Evolutionary conservation across 2,888 invertebrate genomes (phyloP).

Genomic region (Drosophila anomelani): DNA sequence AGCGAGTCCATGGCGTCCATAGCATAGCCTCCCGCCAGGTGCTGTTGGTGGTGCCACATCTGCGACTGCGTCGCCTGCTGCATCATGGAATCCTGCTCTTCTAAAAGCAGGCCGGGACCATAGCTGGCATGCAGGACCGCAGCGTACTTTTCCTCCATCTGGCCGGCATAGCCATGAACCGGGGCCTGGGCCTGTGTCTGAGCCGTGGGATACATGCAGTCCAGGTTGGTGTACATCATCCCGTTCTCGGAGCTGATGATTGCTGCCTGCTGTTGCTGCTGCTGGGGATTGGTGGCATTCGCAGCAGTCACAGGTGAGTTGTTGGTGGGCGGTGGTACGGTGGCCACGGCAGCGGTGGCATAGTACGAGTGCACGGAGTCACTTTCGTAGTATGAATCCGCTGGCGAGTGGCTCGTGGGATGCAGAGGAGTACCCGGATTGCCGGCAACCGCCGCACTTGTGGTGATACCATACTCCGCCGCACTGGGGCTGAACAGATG

Average conservation of each 20-base stretch:
- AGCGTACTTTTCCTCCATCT: constrained; percentile 84
- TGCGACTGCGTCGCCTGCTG: constrained; percentile 75
- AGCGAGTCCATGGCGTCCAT: constrained; percentile 76
- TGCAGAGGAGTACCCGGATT: constrained; percentile 80
- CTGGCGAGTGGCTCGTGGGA: constrained; percentile 83
- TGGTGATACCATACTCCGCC: constrained; percentile 84
- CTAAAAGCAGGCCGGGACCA: constrained; percentile 78
- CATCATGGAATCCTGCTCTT: constrained; percentile 82
- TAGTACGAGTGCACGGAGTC: constrained; percentile 84
- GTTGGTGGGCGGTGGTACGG: constrained; percentile 77
- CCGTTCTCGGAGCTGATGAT: constrained; percentile 95
- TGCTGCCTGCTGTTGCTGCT: constrained; percentile 78
- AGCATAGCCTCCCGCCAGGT: constrained; percentile 73
- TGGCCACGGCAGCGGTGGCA: constrained; percentile 80
- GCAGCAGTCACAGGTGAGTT: constrained; percentile 76
- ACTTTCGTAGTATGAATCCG: constrained; percentile 84
- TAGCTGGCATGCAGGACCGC: constrained; percentile 87
- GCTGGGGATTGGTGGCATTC: constrained; percentile 61
- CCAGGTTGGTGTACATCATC: constrained; percentile 94
- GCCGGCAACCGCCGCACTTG: constrained; percentile 61
- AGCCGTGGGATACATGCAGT: constrained; percentile 87
- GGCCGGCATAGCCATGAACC: constrained; percentile 62
- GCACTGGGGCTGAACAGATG: constrained; percentile 85
- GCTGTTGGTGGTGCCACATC: constrained; percentile 82
- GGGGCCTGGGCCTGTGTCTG: constrained; percentile 63